Evolutionary conservation across 2,113 vertebrate species (phyloP), one percentile per base, ranked within the genome.

Genomic region (Nestor notabilis): DNA sequence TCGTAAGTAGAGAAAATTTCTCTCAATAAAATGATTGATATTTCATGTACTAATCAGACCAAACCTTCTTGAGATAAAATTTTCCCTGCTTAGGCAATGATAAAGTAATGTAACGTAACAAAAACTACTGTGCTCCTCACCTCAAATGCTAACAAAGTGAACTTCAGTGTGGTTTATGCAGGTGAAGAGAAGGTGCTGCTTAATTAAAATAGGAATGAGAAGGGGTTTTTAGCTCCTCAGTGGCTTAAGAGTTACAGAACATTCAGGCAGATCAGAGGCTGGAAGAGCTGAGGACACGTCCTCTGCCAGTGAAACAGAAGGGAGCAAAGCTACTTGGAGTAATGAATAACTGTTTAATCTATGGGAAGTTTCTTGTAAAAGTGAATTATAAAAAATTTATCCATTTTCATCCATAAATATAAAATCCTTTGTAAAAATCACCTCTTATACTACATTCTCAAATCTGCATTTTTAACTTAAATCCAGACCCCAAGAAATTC

Each of bases 301-400:
- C 69, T 46, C 83, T 88, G 80, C 44, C 39, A 29, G 43, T 35
- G 60, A 43, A 85, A 29, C 7, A 83, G 68, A 90, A 47, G 53
- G 37, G 18, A 96, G 53, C 13, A 83, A 85, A 93, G 75, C 90
- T 89, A 23, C 69, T 84, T 28, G 33, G 35, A 90, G 83, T 65
- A 93, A 97, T 79, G 86, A 91, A 56, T 90, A 95, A 92, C 80
- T 76, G 61, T 75, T 94, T 91, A 55, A 95, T 88, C 90, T 92
- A 72, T 65, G 94, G 89, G 63, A 82, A 91, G 87, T 82, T 82
- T 89, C 92, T 84, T 69, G 69, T 61, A 84, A 74, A 93, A 95
- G 83, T 78, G 96, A 94, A 95, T 95, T 71, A 95, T 95, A 94
- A 96, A 96, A 95, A 87, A 93, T 84, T 83, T 71, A 96, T 95